These are phyloP conservation scores for Agrochola circellaris DNA, from an alignment of 2,888 invertebrate genomes.

Conservation along the genomic window DNA sequence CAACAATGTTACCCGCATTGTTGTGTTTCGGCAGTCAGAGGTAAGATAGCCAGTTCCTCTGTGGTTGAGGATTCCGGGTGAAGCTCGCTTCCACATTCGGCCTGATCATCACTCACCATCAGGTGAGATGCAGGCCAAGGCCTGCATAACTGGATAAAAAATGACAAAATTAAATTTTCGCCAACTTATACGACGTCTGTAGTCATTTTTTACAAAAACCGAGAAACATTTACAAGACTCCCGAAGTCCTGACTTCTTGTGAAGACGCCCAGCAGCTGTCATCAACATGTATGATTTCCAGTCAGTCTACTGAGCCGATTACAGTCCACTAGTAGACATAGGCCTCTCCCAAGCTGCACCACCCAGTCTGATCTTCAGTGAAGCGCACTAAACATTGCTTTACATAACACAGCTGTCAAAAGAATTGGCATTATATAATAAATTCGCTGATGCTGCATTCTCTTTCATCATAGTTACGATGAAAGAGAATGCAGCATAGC, in stretches of 20 bases:
- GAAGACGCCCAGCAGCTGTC: neutral
- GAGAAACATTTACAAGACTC: neutral
- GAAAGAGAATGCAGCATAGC: too few species aligned
- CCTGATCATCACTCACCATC: too few species aligned
- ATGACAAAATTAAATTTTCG: neutral
- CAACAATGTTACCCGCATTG: too few species aligned
- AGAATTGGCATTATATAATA: neutral
- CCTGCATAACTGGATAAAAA: too few species aligned
- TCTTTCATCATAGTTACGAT: too few species aligned
- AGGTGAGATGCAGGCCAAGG: too few species aligned
- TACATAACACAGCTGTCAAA: neutral
- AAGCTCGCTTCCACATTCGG: too few species aligned
- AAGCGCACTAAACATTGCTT: neutral
- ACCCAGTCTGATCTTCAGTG: neutral
- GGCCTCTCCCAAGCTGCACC: too few species aligned
- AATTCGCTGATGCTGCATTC: too few species aligned
- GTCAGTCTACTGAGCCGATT: neutral
- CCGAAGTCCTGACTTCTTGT: neutral
- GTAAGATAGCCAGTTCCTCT: too few species aligned
- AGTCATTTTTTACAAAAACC: neutral
- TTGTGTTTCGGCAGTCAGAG: too few species aligned
- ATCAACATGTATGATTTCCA: neutral
- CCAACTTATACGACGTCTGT: neutral
- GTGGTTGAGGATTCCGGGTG: too few species aligned
- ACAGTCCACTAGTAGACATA: neutral